These are phyloP conservation scores for Chrysotoxum bicinctum DNA, from an alignment of 2,888 invertebrate species.

Conservation along the genomic window DNA sequence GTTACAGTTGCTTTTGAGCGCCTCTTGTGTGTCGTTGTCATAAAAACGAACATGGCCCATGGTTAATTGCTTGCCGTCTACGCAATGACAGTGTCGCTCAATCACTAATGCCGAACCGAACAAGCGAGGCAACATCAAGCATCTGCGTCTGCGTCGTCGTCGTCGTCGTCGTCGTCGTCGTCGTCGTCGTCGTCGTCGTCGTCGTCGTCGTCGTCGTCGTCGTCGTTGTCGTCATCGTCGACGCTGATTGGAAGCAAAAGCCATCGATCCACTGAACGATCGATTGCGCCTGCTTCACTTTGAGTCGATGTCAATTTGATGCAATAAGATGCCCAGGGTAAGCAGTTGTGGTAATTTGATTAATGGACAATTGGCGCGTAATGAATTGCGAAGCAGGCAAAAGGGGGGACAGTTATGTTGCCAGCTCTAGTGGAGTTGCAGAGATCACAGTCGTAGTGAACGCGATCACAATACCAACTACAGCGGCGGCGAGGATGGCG, in stretches of 20 bases:
- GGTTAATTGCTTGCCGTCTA: constrained; percentile 72
- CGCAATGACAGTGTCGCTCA: constrained; percentile 70
- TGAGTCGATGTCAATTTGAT: constrained; percentile 62
- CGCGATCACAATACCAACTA: constrained; percentile 2
- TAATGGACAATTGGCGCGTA: constrained; percentile 68
- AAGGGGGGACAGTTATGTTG: constrained; percentile 13
- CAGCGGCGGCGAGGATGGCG: neutral
- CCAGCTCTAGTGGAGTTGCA: neutral
- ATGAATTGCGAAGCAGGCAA: constrained; percentile 49
- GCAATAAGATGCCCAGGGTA: constrained; percentile 50
- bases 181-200: neutral
- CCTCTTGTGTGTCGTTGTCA: constrained; percentile 70
- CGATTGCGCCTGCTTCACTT: constrained; percentile 50
- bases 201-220: neutral
- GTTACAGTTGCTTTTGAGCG: constrained; percentile 50
- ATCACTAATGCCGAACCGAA: constrained; percentile 50
- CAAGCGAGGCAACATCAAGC: constrained; percentile 15
- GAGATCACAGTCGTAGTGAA: neutral
- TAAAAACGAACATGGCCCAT: constrained; percentile 62
- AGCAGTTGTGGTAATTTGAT: constrained; percentile 67
- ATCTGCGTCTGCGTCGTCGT: neutral
- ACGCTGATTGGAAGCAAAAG: constrained; percentile 50
- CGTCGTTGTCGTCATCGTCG: neutral
- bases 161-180: neutral
- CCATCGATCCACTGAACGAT: constrained; percentile 59